Conservation (phyloP, 2,888 invertebrate species). For the Strigamia maritima region DNA sequence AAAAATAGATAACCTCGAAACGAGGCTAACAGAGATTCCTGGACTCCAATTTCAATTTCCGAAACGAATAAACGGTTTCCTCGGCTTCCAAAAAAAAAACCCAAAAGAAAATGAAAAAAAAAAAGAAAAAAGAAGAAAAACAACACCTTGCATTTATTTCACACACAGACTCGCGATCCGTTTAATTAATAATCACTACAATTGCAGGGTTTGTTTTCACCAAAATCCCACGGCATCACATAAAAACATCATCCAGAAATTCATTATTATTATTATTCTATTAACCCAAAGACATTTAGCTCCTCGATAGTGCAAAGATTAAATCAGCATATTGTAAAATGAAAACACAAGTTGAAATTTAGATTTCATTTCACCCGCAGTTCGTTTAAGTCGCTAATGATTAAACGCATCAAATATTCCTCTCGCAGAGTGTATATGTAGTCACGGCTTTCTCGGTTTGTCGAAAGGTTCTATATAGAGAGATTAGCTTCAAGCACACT, state of each 20-base stretch:
- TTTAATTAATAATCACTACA: not conserved
- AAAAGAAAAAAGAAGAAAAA: no score
- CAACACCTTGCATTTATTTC: not conserved
- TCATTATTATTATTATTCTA: no score
- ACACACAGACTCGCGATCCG: not conserved
- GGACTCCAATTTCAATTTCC: slow-evolving; percentile 23
- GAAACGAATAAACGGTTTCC: not conserved
- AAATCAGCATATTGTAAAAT: no score
- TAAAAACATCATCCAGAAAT: no score
- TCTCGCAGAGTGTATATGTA: not conserved
- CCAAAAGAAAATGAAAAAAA: no score
- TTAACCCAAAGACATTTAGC: no score
- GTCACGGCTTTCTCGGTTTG: not conserved
- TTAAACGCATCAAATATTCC: slow-evolving; percentile 1
- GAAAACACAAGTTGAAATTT: no score
- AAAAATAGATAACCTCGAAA: not conserved
- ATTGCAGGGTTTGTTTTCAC: not conserved
- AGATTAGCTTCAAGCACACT: not conserved
- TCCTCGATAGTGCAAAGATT: no score
- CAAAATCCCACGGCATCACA: not conserved
- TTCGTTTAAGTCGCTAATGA: not conserved
- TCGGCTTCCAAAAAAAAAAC: not conserved
- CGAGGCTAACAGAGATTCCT: not conserved
- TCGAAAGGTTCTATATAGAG: not conserved
- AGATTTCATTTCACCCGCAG: no score